These are phyloP conservation scores for Lysandra coridon DNA, from an alignment of 2,888 invertebrate genomes.

Conservation along the genomic window DNA sequence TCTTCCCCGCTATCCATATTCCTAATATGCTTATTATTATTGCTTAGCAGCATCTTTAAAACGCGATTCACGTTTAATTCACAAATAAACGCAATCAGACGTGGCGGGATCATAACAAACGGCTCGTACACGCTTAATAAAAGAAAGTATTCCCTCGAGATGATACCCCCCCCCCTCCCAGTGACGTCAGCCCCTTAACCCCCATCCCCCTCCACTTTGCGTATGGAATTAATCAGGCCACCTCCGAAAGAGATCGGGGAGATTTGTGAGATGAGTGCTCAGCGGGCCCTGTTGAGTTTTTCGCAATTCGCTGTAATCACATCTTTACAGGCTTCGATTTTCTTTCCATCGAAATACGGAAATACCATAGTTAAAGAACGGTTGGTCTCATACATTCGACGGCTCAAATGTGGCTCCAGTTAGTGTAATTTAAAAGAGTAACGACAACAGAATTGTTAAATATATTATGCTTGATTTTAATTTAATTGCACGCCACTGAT, in stretches of 20 bases:
- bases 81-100: neutral
- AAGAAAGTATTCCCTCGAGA: neutral
- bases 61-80: neutral
- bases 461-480: too few species aligned
- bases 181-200: neutral
- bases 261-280: neutral
- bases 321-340: neutral
- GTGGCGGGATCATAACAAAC: neutral
- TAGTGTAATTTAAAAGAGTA: too few species aligned
- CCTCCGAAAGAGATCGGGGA: slow-evolving; percentile 8
- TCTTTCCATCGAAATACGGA: neutral
- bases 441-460: too few species aligned
- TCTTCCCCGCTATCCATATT: too few species aligned
- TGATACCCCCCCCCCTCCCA: neutral
- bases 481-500: too few species aligned
- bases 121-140: neutral
- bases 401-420: too few species aligned
- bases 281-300: neutral
- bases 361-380: neutral
- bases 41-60: too few species aligned
- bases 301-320: neutral
- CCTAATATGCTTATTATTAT: too few species aligned
- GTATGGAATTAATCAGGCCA: slow-evolving; percentile 6
- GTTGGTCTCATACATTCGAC: too few species aligned
- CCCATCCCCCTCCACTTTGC: neutral